phyloP scores from a whole-genome alignment of 2,113 vertebrate species.

The Pristiophorus japonicus region DNA sequence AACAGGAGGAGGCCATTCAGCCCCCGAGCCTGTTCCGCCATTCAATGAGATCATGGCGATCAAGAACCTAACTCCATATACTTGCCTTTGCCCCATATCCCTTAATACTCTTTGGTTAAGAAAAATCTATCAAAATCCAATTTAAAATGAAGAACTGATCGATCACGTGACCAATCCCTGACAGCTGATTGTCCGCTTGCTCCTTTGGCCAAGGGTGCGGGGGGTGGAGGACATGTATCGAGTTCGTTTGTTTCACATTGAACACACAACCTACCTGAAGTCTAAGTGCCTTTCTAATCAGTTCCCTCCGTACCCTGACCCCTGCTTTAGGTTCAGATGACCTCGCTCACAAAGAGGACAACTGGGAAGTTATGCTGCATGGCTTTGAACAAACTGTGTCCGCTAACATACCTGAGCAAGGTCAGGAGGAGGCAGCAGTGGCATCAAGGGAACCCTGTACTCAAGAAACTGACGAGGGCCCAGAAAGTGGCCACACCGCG shows the following conservation, averaged over 20 bases:
- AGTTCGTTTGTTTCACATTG: constrained; percentile 39
- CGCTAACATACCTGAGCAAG: no score
- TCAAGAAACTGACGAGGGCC: constrained; percentile 39
- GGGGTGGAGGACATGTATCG: neutral
- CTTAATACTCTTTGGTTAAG: no score
- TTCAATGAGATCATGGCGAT: no score
- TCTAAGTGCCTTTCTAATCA: neutral
- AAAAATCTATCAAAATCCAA: no score
- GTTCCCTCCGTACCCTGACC: neutral
- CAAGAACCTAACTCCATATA: no score
- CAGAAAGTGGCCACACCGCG: constrained; percentile 43
- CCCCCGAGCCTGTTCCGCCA: neutral
- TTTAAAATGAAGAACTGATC: no score
- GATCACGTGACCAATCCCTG: constrained; percentile 39
- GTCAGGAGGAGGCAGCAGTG: neutral
- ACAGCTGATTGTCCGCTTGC: constrained; percentile 41
- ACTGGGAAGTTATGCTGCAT: neutral
- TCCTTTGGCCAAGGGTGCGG: constrained; percentile 39
- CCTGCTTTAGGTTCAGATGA: neutral
- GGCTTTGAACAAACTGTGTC: neutral
- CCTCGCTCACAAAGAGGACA: neutral
- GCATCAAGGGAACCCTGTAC: neutral
- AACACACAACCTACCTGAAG: neutral
- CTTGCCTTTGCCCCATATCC: no score
- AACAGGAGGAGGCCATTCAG: neutral